phyloP scores from a whole-genome alignment of 2,888 invertebrate genomes.

The Ennomos erosarius region DNA sequence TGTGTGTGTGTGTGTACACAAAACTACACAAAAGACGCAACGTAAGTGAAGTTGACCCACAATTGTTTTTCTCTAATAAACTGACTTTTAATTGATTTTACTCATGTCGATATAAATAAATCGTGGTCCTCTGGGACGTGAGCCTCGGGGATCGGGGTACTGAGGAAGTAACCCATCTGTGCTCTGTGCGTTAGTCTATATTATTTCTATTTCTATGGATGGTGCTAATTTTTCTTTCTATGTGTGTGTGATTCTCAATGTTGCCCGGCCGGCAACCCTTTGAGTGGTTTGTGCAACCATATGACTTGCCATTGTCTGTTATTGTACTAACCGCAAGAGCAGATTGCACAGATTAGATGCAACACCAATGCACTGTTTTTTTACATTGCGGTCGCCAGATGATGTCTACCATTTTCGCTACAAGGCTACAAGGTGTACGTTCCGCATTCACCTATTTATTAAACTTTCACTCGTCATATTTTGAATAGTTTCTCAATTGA shows the following conservation, averaged over 20 bases:
- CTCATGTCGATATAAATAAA: too few species aligned
- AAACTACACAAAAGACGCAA: too few species aligned
- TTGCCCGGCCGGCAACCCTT: constrained; percentile 49
- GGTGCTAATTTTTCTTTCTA: too few species aligned
- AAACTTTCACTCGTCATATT: constrained; percentile 45
- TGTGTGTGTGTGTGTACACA: too few species aligned
- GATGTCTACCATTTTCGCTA: constrained; percentile 29
- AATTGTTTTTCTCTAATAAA: too few species aligned
- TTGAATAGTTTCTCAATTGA: constrained; percentile 61
- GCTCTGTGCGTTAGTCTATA: too few species aligned
- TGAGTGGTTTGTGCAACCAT: constrained; percentile 65
- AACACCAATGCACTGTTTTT: constrained; percentile 43
- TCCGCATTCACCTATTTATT: constrained; percentile 34
- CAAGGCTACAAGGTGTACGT: constrained; percentile 30
- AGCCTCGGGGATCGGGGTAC: too few species aligned
- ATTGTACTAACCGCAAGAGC: constrained; percentile 63
- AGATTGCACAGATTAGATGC: constrained; percentile 64
- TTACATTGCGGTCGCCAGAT: constrained; percentile 42
- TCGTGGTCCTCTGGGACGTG: too few species aligned
- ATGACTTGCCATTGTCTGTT: constrained; percentile 66
- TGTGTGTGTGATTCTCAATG: constrained; percentile 2
- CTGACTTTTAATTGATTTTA: too few species aligned
- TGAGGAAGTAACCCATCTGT: too few species aligned
- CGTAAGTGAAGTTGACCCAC: too few species aligned
- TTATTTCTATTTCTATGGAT: too few species aligned